phyloP scores from a whole-genome alignment of 2,113 vertebrate species.

The Syngnathus scovelli region DNA sequence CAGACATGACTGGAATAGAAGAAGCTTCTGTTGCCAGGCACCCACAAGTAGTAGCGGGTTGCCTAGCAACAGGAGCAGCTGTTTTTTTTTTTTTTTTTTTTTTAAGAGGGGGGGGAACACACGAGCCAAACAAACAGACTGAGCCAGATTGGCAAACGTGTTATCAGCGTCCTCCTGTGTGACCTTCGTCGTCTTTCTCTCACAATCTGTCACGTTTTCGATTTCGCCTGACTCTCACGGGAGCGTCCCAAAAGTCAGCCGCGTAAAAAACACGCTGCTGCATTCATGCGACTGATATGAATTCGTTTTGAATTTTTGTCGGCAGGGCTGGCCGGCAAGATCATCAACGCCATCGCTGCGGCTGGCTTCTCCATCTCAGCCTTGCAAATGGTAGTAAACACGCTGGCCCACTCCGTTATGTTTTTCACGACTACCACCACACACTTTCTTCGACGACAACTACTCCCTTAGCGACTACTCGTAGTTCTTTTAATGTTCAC shows the following conservation, averaged over 20 bases:
- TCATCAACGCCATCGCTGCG: constrained; percentile 79
- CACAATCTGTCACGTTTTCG: not conserved
- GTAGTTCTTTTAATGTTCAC: too few relatives aligned
- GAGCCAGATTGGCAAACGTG: not conserved
- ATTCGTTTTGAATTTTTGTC: constrained; percentile 16
- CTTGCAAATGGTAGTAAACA: constrained; percentile 81
- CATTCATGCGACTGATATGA: not conserved
- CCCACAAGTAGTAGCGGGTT: constrained; percentile 51
- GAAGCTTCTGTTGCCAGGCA: constrained; percentile 75
- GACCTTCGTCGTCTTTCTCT: not conserved
- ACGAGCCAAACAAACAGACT: not conserved
- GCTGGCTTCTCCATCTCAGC: constrained; percentile 88
- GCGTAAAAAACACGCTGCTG: not conserved
- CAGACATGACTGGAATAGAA: constrained; percentile 63
- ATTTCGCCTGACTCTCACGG: not conserved
- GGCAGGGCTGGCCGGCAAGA: constrained; percentile 84
- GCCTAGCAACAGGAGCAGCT: constrained; percentile 67
- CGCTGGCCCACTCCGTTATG: not conserved
- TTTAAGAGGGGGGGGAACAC: constrained; percentile 28
- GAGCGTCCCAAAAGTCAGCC: constrained; percentile 8
- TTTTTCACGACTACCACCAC: not conserved
- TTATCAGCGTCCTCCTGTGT: not conserved
- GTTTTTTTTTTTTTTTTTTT: constrained; percentile 8
- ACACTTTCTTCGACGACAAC: not conserved
- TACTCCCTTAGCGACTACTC: too few relatives aligned